Evolutionary conservation across 2,797 vertebrate species (phyloP).

Genomic region (Danio albolineatus): DNA sequence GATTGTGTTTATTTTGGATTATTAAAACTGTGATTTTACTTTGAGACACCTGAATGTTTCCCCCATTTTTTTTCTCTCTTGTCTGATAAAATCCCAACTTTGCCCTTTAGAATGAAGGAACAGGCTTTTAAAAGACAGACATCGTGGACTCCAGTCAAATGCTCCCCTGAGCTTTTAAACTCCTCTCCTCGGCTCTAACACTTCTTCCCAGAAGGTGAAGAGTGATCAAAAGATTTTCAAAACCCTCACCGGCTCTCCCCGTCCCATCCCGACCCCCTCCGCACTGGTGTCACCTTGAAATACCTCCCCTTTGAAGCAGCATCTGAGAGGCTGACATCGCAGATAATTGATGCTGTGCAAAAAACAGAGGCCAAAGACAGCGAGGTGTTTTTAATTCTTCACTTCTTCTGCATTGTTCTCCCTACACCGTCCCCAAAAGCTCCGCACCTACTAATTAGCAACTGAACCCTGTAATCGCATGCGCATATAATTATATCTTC

Average conservation of each 20-base stretch:
- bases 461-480: background rate
- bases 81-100: background rate
- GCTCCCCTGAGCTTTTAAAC: conserved; percentile 58
- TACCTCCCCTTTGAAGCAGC: conserved; percentile 59
- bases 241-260: conserved; percentile 29
- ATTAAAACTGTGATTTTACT: too few relatives aligned
- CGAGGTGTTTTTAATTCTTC: conserved; percentile 1
- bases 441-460: conserved; percentile 1
- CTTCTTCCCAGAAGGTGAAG: conserved; percentile 47
- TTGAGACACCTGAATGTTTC: too few relatives aligned
- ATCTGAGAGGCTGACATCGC: conserved; percentile 61
- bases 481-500: conserved; percentile 11
- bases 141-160: conserved; percentile 46
- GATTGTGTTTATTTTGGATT: too few relatives aligned
- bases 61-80: background rate
- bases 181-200: conserved; percentile 32
- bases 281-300: conserved; percentile 60
- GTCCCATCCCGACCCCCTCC: conserved; percentile 45
- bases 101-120: conserved; percentile 43
- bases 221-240: conserved; percentile 58
- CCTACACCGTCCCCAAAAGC: background rate
- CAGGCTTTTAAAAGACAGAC: conserved; percentile 58
- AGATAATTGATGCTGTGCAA: conserved; percentile 57
- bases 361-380: conserved; percentile 8
- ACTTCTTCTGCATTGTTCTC: conserved; percentile 11